These are phyloP conservation scores for Arremon aurantiirostris DNA, from an alignment of 2,797 vertebrate species.

Conservation along the genomic window DNA sequence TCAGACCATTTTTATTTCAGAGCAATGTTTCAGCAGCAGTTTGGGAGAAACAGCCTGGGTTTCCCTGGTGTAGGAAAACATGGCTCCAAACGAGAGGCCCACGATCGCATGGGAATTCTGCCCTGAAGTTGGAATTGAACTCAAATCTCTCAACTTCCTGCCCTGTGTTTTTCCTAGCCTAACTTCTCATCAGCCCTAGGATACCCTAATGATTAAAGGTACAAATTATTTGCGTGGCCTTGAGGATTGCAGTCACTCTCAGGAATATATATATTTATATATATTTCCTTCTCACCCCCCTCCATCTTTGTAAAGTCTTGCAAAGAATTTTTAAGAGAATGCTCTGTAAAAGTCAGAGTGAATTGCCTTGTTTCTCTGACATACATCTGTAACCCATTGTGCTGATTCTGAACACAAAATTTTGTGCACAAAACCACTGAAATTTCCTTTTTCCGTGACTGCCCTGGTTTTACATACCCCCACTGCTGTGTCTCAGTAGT, in stretches of 20 bases:
- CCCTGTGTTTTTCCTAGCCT: not conserved
- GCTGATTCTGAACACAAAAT: not conserved
- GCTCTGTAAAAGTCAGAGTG: not conserved
- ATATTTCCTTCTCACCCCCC: not conserved
- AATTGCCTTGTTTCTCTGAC: not conserved
- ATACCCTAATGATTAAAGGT: not conserved
- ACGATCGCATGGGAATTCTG: rapidly evolving
- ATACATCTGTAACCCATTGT: constrained; percentile 30
- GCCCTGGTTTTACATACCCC: not conserved
- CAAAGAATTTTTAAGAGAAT: constrained; percentile 3
- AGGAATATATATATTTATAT: not conserved
- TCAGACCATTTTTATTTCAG: not conserved
- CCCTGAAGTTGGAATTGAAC: not conserved
- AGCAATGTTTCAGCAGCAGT: not conserved
- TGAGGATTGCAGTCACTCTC: not conserved
- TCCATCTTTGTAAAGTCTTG: not conserved
- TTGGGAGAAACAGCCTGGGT: not conserved
- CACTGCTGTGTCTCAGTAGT: not conserved
- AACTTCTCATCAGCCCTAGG: not conserved
- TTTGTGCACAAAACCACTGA: not conserved
- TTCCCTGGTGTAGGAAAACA: not conserved
- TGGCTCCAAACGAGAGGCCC: rapidly evolving
- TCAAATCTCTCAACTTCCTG: not conserved
- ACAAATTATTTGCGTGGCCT: not conserved
- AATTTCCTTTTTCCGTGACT: not conserved